Percentiles rank a stretch among this genome's conserved stretches.
phyloP scores from a whole-genome alignment of 2,113 vertebrate species.

The Anoura caudifer region DNA sequence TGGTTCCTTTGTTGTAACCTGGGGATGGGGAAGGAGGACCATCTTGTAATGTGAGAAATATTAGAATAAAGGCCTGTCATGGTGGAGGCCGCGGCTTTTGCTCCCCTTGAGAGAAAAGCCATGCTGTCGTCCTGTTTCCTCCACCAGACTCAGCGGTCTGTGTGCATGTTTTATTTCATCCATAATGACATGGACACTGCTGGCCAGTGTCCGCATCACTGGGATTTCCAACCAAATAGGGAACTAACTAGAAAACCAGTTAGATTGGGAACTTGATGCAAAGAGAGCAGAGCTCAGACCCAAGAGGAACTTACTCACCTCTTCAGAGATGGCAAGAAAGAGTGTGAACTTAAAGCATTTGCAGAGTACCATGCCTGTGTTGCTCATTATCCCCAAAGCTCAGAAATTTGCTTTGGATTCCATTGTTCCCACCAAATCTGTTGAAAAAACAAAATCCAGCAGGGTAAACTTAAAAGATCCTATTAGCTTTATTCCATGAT shows the following conservation, averaged over 20 bases:
- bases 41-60: no score
- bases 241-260: background rate
- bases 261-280: background rate
- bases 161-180: no score
- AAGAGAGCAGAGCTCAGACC: background rate
- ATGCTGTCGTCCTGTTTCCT: no score
- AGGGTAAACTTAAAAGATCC: background rate
- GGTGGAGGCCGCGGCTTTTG: no score
- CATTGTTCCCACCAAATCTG: background rate
- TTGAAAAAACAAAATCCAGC: background rate
- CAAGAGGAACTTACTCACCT: background rate
- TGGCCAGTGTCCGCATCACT: no score
- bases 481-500: background rate
- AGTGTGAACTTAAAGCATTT: background rate
- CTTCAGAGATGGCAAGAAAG: background rate
- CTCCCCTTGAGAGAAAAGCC: no score
- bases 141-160: no score
- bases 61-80: no score
- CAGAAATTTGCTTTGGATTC: background rate
- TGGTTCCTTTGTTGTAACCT: no score
- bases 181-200: no score
- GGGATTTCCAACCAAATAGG: background rate
- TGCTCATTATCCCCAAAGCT: background rate
- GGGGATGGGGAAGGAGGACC: no score
- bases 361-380: background rate